Base-by-base conservation (phyloP, 2,888 invertebrate genomes). In the Elmis aenea region DNA sequence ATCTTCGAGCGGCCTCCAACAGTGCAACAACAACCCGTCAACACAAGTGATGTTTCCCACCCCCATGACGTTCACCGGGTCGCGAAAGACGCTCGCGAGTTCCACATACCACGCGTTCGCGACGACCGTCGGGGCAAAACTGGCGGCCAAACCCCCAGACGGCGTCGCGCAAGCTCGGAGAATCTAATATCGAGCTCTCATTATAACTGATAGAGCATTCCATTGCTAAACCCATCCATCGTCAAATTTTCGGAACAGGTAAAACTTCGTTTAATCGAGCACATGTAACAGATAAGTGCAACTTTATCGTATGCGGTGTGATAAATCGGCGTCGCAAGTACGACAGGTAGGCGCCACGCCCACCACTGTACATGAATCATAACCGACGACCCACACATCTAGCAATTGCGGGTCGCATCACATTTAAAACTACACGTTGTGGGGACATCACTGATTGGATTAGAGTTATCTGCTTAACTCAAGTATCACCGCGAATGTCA, bases 1-100 rank as follows among this genome's bases (percentile, higher is more conserved):
- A 68, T 85, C 81, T 16, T 80, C 80, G 55, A 79, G 73, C n/a
- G 95, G 95, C 53, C 65, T 64, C 97, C 97, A 99, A 45, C 85
- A 73, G 13, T 94, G 91, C 34, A 99, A 70, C 50, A 96, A 59
- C 42, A 97, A 73, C 25, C 97, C 99, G 33, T 85, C 80, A 55
- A 77, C 75, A 72, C 97, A 99, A 27, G 55, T 53, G 13, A 58
- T 51, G 10, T 32, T 59, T 38, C 42, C 46, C 40, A 46, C 48
- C 42, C 44, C 48, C 50, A 50, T 50, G 40, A 46, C 44, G 47
- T 43, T 45, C 34, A 31, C 37, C 42, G 38, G 33, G 26, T 40
- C 44, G 42, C 42, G 36, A 22, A 36, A 30, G 15, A 29, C 42
- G 36, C 37, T 38, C 28, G 38, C 25, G 34, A 34, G 27, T 27